Evolutionary conservation across 2,888 invertebrate genomes (phyloP).

Genomic region (Ormyrus rosae): DNA sequence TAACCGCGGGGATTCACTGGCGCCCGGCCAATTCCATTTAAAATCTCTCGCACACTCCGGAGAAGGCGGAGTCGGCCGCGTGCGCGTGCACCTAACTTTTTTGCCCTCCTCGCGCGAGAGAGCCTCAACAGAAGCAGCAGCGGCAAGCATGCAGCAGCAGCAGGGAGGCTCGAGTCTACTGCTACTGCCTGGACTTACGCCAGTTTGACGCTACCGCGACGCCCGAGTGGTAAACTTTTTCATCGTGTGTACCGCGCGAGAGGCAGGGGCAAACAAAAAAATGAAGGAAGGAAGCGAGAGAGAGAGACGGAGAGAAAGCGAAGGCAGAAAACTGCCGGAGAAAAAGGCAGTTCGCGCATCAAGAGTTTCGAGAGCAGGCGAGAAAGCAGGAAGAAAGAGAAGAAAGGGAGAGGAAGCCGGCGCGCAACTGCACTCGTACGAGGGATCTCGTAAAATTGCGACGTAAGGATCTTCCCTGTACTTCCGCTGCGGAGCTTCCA

Average conservation of each 20-base stretch:
- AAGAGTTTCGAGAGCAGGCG: not conserved
- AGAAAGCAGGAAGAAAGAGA: not conserved
- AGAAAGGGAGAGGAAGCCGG: not conserved
- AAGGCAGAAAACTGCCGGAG: conserved; percentile 7
- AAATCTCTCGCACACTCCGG: conserved; percentile 58
- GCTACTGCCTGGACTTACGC: conserved; percentile 61
- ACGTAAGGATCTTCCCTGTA: conserved; percentile 53
- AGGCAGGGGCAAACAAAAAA: too few species aligned
- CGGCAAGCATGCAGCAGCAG: not conserved
- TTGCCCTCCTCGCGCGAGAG: conserved; percentile 1
- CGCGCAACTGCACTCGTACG: conserved; percentile 5
- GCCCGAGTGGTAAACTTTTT: conserved; percentile 39
- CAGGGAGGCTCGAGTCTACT: conserved; percentile 53
- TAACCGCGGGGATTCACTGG: conserved; percentile 64
- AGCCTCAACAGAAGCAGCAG: not conserved
- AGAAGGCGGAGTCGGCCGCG: not conserved
- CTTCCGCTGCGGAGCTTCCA: conserved; percentile 36
- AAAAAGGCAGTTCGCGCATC: not conserved
- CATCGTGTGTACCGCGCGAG: conserved; percentile 1
- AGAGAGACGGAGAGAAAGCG: conserved; percentile 8
- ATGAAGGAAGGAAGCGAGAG: not conserved
- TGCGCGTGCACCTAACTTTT: conserved; percentile 43
- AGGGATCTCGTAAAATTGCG: conserved; percentile 56
- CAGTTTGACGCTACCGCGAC: conserved; percentile 59
- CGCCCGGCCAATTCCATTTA: conserved; percentile 65